Percentiles rank a stretch among this genome's conserved stretches.
These are phyloP conservation scores for Pachyrhynchus sulphureomaculatus DNA, from an alignment of 1,140 invertebrate species.

Conservation along the genomic window DNA sequence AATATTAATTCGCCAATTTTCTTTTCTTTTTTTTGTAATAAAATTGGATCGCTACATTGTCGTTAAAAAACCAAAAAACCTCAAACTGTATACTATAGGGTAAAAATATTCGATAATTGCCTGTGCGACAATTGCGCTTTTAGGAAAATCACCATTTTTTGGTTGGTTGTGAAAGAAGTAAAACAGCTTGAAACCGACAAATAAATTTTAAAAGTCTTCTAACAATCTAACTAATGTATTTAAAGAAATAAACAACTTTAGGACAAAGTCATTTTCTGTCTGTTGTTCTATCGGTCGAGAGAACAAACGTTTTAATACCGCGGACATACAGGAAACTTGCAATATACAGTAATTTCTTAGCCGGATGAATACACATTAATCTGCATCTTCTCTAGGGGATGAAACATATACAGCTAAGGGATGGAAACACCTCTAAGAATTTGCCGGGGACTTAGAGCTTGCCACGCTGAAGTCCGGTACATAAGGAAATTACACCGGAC, in stretches of 20 bases:
- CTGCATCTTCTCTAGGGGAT: slow-evolving; percentile 43
- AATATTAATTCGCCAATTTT: too few relatives aligned
- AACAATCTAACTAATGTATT: not conserved
- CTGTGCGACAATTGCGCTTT: too few relatives aligned
- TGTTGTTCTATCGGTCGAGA: slow-evolving; percentile 26
- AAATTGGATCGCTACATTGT: too few relatives aligned
- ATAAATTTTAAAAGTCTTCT: too few relatives aligned
- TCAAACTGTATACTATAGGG: too few relatives aligned
- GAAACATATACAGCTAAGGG: slow-evolving; percentile 21
- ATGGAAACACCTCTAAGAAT: slow-evolving; percentile 48
- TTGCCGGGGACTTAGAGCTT: slow-evolving; percentile 24
- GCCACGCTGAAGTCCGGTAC: slow-evolving; percentile 41
- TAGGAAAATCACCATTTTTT: too few relatives aligned
- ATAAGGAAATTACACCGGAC: slow-evolving; percentile 46
- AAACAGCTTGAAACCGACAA: too few relatives aligned
- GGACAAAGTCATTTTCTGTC: slow-evolving; percentile 37
- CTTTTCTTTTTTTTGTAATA: too few relatives aligned
- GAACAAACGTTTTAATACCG: slow-evolving; percentile 35
- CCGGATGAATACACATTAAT: slow-evolving; percentile 52
- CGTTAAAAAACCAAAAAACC: too few relatives aligned
- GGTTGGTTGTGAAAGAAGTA: too few relatives aligned
- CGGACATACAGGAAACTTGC: slow-evolving; percentile 28
- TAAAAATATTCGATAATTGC: too few relatives aligned
- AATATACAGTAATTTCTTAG: slow-evolving; percentile 46
- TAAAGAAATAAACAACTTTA: not conserved